Base-by-base conservation (phyloP, 2,797 vertebrate genomes). In the Danio kyathit region DNA sequence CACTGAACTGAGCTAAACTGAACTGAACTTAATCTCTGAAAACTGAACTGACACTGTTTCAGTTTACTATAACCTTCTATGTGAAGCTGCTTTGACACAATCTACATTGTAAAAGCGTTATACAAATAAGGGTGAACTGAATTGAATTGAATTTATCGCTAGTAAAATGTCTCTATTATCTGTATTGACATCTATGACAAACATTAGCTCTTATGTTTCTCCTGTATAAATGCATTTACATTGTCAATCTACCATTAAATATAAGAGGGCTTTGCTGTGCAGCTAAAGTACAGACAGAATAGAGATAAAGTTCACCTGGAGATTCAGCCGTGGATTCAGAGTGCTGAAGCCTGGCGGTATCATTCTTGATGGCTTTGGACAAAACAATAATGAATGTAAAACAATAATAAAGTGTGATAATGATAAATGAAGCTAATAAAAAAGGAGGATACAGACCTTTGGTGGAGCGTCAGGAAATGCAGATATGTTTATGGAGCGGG, bases 391-490 rank as follows among this genome's bases (percentile, higher is more conserved):
- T 10, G 6, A 16, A 82, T 29, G 29, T 29, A 29, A 29, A 29
- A 1, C 29, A 29, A 3, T 29, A 29, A 29, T 29, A 3, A 29
- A 29, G 29, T 29, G 29, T 29, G 29, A 72, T 5, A 65, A 40
- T 8, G 5, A n/a, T 77, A 10, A 5, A 12, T 52, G 56, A 69
- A 13, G 48, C 1, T 82, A 5, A 84, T 0, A n/a, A 17, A 75
- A 6, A 14, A 48, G 38, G n/a, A n/a, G 48, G 64, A 41, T 19
- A 61, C 29, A 12, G 5, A 6, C 97, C 95, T 98, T 99, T 0
- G 97, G 96, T 7, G 97, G 97, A 3, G 96, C 94, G 0, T 95
- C 95, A 76, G 52, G 7, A 43, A 88, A 92, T 76, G 79, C 91
- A 83, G 79, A 82, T 41, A 73, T 46, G 0, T 9, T 3, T 82